Evolutionary conservation across 2,888 invertebrate species (phyloP), one percentile per base, ranked within the genome.

Genomic region (Calephelis perditalis): DNA sequence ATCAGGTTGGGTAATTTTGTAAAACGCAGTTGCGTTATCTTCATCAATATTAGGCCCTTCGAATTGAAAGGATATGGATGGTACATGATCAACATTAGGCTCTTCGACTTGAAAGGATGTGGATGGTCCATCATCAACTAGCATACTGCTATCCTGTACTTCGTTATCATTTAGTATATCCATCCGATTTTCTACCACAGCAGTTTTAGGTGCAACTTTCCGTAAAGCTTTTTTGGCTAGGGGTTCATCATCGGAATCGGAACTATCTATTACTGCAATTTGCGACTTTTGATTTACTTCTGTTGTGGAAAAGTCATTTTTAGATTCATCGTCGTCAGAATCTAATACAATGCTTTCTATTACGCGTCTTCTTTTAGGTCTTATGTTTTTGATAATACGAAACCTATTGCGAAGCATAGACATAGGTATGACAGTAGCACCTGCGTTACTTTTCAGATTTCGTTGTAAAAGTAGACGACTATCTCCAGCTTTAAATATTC

Each of bases 201-300:
- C 54, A 26, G 9, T n/a, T 46, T 56, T 58, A 44, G 60, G 58
- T 56, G 59, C 62, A 36, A 37, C 65, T 67, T 71, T 76, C 49
- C 79, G 77, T 67, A 75, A 81, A 6, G 72, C 77, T 68, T 75
- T 78, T 49, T 75, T 75, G 3, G 84, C 76, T 36, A 88, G 64
- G 0, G 88, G 86, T 65, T 89, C 89, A 37, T 88, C 85, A 57
- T 88, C 87, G 3, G 84, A 85, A 0, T 65, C 65, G 3, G 59
- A 56, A 44, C 60, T 49, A 37, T 47, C 11, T 54, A 54, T 15
- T 36, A 9, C 11, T 35, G 45, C 44, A 49, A 58, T 26, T n/a
- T 46, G 44, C 52, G 55, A 26, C 9, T 43, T n/a, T 43, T 57
- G 56, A 11, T 55, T 37, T 26, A 35, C 40, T 15, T 47, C 59